Conservation (phyloP, 2,113 vertebrate species). For the Origma solitaria region DNA sequence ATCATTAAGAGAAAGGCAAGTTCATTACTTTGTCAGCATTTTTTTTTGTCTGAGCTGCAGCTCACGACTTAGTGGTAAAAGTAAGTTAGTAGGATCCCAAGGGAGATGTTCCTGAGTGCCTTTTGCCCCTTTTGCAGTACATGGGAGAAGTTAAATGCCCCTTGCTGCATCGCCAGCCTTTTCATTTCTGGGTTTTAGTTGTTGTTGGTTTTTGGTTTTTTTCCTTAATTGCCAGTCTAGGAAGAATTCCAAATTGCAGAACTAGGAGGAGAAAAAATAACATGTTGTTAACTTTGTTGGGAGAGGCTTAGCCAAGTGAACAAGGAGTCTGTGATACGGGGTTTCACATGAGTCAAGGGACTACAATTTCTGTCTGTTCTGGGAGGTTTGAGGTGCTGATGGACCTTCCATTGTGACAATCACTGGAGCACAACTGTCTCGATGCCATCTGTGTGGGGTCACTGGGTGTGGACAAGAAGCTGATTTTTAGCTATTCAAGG, state of each 20-base stretch:
- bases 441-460: background rate
- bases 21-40: background rate
- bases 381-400: background rate
- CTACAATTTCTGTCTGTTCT: background rate
- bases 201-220: too few species aligned
- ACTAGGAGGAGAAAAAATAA: background rate
- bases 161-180: background rate
- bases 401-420: background rate
- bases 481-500: background rate
- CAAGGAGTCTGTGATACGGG: background rate
- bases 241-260: conserved; percentile 6
- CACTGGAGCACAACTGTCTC: background rate
- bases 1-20: background rate
- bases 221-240: background rate
- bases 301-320: background rate
- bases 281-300: background rate
- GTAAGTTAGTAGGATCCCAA: background rate
- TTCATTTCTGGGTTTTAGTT: background rate
- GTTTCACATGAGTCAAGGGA: background rate
- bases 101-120: background rate
- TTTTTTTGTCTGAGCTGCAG: background rate
- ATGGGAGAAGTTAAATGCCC: background rate
- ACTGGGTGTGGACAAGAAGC: background rate
- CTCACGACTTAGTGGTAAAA: background rate
- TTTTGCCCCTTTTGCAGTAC: background rate